phyloP scores from a whole-genome alignment of 2,797 vertebrate species.

The Rhynchotus rufescens region DNA sequence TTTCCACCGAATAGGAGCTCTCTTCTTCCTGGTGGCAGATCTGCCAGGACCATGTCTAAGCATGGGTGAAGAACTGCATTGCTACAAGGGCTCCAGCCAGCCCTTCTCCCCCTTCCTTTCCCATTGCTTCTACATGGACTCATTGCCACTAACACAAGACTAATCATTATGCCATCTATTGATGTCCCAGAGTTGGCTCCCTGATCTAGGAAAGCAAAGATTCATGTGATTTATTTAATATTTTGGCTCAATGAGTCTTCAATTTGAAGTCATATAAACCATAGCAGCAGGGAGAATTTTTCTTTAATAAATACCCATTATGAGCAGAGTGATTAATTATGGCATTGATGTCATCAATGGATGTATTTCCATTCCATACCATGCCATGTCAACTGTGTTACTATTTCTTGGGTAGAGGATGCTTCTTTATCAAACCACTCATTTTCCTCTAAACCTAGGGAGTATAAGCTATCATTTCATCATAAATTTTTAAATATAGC shows the following conservation, averaged over 20 bases:
- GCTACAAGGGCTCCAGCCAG: not conserved
- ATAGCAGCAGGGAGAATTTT: not conserved
- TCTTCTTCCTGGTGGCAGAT: not conserved
- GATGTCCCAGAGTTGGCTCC: not conserved
- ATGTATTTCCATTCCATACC: not conserved
- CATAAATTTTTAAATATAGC: conserved; percentile 68
- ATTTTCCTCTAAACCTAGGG: conserved; percentile 20
- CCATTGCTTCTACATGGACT: not conserved
- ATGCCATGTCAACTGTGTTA: not conserved
- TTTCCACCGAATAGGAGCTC: not conserved
- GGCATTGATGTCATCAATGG: not conserved
- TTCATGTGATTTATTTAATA: not conserved
- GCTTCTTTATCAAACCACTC: not conserved
- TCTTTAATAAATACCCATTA: not conserved
- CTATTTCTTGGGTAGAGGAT: conserved; percentile 22
- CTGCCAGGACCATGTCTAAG: rapidly evolving
- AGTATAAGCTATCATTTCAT: not conserved
- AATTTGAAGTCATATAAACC: conserved; percentile 10
- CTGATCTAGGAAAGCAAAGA: not conserved
- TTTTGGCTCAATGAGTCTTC: conserved; percentile 27
- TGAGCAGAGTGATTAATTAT: conserved; percentile 32
- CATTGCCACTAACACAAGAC: not conserved
- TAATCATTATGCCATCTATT: not conserved
- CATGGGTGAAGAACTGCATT: not conserved
- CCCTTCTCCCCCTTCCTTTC: not conserved